phyloP scores from a whole-genome alignment of 2,888 invertebrate genomes.

The Parochlus steinenii region DNA sequence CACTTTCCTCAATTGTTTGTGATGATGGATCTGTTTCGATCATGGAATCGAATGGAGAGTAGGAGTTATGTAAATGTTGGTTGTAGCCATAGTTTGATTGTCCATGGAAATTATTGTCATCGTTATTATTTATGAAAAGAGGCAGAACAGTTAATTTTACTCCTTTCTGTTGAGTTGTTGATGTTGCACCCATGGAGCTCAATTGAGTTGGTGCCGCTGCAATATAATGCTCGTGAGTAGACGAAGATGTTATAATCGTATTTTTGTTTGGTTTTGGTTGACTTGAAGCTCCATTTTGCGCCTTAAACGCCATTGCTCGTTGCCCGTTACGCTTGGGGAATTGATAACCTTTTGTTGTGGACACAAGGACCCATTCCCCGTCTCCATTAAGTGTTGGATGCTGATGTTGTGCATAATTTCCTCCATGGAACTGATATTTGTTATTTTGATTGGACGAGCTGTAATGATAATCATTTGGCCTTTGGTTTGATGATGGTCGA shows the following conservation, averaged over 20 bases:
- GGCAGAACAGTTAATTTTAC: conserved; percentile 58
- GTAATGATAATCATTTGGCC: conserved; percentile 1
- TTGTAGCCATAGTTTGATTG: conserved; percentile 1
- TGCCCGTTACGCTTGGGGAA: conserved; percentile 29
- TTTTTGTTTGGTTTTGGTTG: conserved; percentile 15
- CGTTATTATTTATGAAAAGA: conserved; percentile 24
- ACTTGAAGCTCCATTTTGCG: conserved; percentile 6
- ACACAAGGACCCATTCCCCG: conserved; percentile 61
- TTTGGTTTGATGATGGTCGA: not conserved
- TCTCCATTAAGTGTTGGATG: conserved; percentile 26
- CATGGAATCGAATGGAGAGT: conserved; percentile 48
- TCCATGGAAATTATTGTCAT: not conserved
- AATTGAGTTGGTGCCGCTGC: conserved; percentile 7
- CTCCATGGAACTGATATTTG: conserved; percentile 4
- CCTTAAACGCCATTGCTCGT: conserved; percentile 26
- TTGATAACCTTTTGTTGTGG: conserved; percentile 60
- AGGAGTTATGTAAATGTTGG: conserved; percentile 19
- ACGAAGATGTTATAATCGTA: not conserved
- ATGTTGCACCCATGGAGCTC: conserved; percentile 12
- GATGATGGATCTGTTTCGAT: conserved; percentile 57
- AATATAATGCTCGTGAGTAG: not conserved
- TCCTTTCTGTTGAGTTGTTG: conserved; percentile 35
- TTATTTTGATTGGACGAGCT: not conserved
- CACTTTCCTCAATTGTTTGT: conserved; percentile 45
- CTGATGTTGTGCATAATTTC: conserved; percentile 14